A percentile compares a stretch with the other conserved stretches of the same genome.
These are phyloP conservation scores for Cataglyphis hispanica DNA, from an alignment of 1,140 invertebrate genomes.

Conservation along the genomic window DNA sequence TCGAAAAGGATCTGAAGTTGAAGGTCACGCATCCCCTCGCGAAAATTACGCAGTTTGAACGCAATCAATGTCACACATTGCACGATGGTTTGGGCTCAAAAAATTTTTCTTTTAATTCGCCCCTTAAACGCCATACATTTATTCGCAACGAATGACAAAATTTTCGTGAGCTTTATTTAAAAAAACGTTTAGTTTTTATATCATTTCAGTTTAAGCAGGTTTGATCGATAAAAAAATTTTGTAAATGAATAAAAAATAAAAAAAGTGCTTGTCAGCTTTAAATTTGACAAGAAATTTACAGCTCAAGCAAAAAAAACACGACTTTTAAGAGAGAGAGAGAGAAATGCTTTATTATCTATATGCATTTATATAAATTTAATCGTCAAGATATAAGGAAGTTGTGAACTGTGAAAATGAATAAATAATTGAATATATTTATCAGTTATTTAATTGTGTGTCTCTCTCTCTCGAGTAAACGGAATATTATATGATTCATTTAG, in stretches of 20 bases:
- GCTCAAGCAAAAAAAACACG: neutral
- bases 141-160: neutral
- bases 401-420: conserved; percentile 16
- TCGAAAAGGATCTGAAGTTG: conserved; percentile 42
- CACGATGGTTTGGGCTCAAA: neutral
- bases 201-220: neutral
- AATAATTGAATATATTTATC: neutral
- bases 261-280: neutral
- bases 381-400: neutral
- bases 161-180: neutral
- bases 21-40: conserved; percentile 39
- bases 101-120: neutral
- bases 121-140: neutral
- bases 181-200: neutral
- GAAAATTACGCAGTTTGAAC: conserved; percentile 26
- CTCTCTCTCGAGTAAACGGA: neutral
- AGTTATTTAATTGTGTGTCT: conserved; percentile 4
- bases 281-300: neutral
- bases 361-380: conserved; percentile 31
- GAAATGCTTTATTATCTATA: neutral
- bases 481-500: conserved; percentile 4
- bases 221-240: neutral
- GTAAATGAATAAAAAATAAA: neutral
- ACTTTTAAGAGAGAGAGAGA: neutral
- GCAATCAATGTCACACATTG: conserved; percentile 20